phyloP scores from a whole-genome alignment of 1,140 invertebrate genomes.

The Cyphomyrmex costatus region DNA sequence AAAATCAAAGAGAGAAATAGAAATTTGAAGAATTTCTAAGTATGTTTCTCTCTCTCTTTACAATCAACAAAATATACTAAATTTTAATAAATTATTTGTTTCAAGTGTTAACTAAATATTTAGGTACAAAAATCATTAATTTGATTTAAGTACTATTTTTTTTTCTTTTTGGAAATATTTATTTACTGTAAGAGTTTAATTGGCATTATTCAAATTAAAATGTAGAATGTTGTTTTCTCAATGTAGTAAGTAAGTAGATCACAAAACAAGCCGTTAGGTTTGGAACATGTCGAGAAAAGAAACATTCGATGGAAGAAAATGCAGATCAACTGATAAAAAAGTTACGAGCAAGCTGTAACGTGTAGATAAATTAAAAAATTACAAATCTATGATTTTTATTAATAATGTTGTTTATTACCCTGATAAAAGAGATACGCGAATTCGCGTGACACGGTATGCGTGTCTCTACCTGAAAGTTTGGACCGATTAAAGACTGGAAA shows the following conservation, averaged over 20 bases:
- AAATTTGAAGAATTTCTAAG: background rate
- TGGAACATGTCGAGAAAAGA: background rate
- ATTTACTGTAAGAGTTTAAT: too few species aligned
- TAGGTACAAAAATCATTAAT: too few species aligned
- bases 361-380: background rate
- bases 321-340: background rate
- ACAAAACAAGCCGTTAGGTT: background rate
- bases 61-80: too few species aligned
- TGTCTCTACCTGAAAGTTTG: constrained; percentile 19
- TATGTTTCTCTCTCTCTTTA: too few species aligned
- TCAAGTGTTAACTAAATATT: too few species aligned
- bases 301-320: background rate
- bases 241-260: too few species aligned
- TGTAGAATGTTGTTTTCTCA: too few species aligned
- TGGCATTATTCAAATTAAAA: too few species aligned
- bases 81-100: too few species aligned
- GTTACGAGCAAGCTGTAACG: background rate
- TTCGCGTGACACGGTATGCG: constrained; percentile 6
- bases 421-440: constrained; percentile 16
- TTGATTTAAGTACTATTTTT: too few species aligned
- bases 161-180: too few species aligned
- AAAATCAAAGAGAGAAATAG: background rate
- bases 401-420: constrained; percentile 10
- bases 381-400: background rate
- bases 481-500: constrained; percentile 57